Conservation (phyloP, 2,888 invertebrate species). For the Timema cristinae region DNA sequence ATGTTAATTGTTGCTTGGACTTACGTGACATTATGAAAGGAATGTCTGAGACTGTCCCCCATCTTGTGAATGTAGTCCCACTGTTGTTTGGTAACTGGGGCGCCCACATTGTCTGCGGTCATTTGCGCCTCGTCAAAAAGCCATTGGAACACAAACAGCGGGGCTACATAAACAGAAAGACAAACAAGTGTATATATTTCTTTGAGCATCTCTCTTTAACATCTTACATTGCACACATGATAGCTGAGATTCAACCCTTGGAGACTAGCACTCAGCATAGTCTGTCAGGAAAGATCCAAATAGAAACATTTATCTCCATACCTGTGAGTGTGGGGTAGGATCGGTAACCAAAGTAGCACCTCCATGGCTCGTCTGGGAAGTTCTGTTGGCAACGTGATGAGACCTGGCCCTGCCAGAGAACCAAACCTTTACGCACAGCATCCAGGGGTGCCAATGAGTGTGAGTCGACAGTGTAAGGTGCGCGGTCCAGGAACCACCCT, state of each 20-base stretch:
- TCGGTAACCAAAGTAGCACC: constrained; percentile 88
- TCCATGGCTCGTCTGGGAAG: constrained; percentile 74
- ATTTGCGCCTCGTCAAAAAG: constrained; percentile 93
- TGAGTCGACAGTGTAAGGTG: constrained; percentile 58
- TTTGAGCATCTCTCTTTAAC: no score
- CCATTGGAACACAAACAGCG: constrained; percentile 92
- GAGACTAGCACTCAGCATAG: no score
- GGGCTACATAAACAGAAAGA: constrained; percentile 53
- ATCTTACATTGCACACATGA: no score
- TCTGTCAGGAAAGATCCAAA: no score
- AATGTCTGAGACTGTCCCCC: constrained; percentile 76
- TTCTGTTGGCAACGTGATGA: constrained; percentile 70
- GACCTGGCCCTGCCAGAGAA: constrained; percentile 74
- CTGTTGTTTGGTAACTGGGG: constrained; percentile 82
- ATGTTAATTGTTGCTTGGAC: constrained; percentile 34
- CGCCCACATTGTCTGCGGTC: constrained; percentile 86
- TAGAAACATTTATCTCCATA: constrained; percentile 37
- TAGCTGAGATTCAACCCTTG: no score
- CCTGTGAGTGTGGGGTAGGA: constrained; percentile 79
- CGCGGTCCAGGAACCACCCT: constrained; percentile 90
- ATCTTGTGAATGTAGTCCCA: constrained; percentile 93
- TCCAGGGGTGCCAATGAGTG: constrained; percentile 56
- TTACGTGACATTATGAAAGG: constrained; percentile 74
- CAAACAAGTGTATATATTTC: not conserved
- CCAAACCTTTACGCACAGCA: constrained; percentile 69